Percentiles rank a stretch among this genome's conserved stretches.
These are phyloP conservation scores for Leistus spinibarbis DNA, from an alignment of 2,888 invertebrate species.

Conservation along the genomic window DNA sequence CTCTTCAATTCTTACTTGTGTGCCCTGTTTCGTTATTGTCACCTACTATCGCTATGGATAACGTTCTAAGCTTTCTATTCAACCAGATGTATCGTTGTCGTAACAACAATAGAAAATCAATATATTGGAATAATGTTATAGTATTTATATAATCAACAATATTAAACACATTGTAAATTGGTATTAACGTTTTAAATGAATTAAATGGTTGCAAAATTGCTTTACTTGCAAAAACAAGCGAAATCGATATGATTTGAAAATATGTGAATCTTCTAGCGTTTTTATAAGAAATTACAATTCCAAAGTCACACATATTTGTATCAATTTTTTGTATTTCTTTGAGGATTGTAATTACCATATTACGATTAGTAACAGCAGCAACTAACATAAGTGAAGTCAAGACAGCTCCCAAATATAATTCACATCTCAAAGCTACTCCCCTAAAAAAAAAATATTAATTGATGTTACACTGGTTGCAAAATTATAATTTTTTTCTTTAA, in stretches of 20 bases:
- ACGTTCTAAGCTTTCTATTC: slow-evolving; percentile 39
- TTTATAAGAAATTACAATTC: slow-evolving; percentile 41
- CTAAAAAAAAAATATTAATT: background rate
- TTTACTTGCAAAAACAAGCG: slow-evolving; percentile 41
- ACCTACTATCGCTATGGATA: background rate
- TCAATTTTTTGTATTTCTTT: slow-evolving; percentile 40
- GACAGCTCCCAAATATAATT: slow-evolving; percentile 43
- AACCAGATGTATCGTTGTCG: slow-evolving; percentile 45
- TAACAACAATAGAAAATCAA: slow-evolving; percentile 43
- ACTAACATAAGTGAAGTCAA: slow-evolving; percentile 42
- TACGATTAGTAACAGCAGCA: slow-evolving; percentile 41
- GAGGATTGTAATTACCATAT: slow-evolving; percentile 40
- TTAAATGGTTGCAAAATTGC: slow-evolving; percentile 41
- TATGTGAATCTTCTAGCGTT: slow-evolving; percentile 42
- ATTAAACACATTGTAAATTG: slow-evolving; percentile 44
- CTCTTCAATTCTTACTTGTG: background rate
- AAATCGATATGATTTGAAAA: slow-evolving; percentile 41
- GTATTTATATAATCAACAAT: slow-evolving; percentile 46
- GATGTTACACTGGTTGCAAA: too few species aligned
- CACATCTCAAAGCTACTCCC: slow-evolving; percentile 44
- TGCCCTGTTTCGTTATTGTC: background rate
- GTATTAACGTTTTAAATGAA: slow-evolving; percentile 25
- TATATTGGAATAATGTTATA: slow-evolving; percentile 45
- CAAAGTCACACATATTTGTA: slow-evolving; percentile 32
- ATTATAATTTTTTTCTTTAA: too few species aligned